A percentile compares a stretch with the other conserved stretches of the same genome.
Conservation (phyloP, 2,888 invertebrate genomes). For the Plebejus anna region DNA sequence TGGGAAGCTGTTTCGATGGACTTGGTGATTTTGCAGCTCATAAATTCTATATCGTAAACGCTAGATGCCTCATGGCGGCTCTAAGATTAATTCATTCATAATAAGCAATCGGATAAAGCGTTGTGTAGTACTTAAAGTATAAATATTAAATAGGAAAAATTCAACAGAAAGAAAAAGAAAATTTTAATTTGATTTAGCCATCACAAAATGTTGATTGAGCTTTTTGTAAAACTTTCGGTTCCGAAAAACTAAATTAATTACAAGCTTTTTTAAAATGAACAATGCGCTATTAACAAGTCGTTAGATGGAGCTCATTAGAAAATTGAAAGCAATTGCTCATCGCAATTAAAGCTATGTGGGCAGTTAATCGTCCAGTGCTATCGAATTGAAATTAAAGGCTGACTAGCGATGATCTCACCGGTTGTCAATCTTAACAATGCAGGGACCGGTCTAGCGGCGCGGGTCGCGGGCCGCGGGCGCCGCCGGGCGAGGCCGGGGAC, state of each 20-base stretch:
- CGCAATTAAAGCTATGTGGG: background rate
- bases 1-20: background rate
- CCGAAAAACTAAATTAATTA: background rate
- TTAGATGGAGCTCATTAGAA: background rate
- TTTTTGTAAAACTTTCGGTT: background rate
- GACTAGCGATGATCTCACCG: constrained; percentile 69
- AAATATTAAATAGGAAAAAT: too few relatives aligned
- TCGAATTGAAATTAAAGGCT: constrained; percentile 58
- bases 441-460: constrained; percentile 63
- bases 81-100: background rate
- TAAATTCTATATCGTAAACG: background rate
- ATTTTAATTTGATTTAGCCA: background rate
- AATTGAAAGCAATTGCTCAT: background rate
- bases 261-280: background rate
- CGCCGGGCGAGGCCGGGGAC: constrained; percentile 52
- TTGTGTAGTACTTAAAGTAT: background rate
- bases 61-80: background rate
- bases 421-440: constrained; percentile 77
- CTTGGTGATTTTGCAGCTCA: background rate
- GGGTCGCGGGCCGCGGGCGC: constrained; percentile 40
- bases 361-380: constrained; percentile 43
- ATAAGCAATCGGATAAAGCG: background rate
- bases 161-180: background rate
- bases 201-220: background rate
- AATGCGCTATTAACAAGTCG: background rate